Percentiles rank a stretch among this genome's conserved stretches.
These are phyloP conservation scores for Procambarus clarkii DNA, from an alignment of 1,140 invertebrate genomes.

Conservation along the genomic window DNA sequence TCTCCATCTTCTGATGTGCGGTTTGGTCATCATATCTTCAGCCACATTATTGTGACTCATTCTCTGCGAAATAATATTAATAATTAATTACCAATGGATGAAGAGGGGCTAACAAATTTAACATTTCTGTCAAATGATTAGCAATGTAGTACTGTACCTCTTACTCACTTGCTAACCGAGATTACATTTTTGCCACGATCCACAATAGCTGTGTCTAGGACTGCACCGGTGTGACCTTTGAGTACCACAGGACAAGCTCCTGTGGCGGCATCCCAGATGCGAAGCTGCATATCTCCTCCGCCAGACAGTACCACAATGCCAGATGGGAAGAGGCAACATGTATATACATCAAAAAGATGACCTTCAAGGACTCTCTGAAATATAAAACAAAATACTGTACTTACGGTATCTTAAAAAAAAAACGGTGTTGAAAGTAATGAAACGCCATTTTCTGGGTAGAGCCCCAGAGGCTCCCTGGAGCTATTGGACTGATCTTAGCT, in stretches of 20 bases:
- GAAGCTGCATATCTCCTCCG: slow-evolving; percentile 83
- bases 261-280: slow-evolving; percentile 84
- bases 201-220: slow-evolving; percentile 82
- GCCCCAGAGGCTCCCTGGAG: too few species aligned
- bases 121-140: too few species aligned
- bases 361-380: slow-evolving; percentile 80
- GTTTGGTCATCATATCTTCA: too few species aligned
- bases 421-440: too few species aligned
- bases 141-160: not conserved
- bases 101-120: too few species aligned
- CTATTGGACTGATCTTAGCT: too few species aligned
- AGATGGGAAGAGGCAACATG: slow-evolving; percentile 84
- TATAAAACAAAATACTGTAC: slow-evolving; percentile 64
- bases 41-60: too few species aligned
- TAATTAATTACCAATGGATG: too few species aligned
- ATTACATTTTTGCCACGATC: slow-evolving; percentile 85
- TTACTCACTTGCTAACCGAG: slow-evolving; percentile 81
- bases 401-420: not conserved
- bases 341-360: slow-evolving; percentile 84
- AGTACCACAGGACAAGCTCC: slow-evolving; percentile 83
- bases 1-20: too few species aligned
- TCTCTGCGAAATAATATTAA: too few species aligned
- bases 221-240: slow-evolving; percentile 82
- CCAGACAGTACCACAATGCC: slow-evolving; percentile 83
- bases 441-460: too few species aligned